Conservation (phyloP, 1,140 invertebrate species). For the Drosophila tropicalis region DNA sequence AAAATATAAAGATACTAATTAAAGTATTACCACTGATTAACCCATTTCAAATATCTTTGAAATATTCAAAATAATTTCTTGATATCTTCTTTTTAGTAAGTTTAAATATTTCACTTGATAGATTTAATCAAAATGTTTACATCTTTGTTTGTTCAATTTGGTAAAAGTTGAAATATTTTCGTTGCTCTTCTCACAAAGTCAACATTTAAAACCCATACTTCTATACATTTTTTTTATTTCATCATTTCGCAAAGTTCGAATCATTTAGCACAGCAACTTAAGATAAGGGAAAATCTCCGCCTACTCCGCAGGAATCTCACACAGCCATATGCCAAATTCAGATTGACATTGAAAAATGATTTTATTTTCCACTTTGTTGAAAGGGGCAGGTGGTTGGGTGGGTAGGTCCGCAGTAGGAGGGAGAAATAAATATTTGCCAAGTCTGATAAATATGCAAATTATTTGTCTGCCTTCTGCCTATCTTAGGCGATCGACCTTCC, state of each 20-base stretch:
- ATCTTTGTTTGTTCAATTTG: neutral
- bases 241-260: slow-evolving; percentile 13
- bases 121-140: neutral
- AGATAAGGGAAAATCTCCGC: slow-evolving; percentile 13
- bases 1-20: too few relatives aligned
- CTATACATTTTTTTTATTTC: neutral
- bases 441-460: slow-evolving; percentile 70
- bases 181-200: neutral
- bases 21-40: too few relatives aligned
- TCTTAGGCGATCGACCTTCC: slow-evolving; percentile 5
- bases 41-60: too few relatives aligned
- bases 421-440: slow-evolving; percentile 57
- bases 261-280: slow-evolving; percentile 16
- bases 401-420: slow-evolving; percentile 4
- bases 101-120: neutral
- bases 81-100: too few relatives aligned
- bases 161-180: neutral
- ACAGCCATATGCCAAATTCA: slow-evolving; percentile 45
- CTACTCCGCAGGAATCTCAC: slow-evolving; percentile 14
- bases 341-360: slow-evolving; percentile 70
- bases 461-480: slow-evolving; percentile 37
- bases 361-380: slow-evolving; percentile 17
- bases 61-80: too few relatives aligned
- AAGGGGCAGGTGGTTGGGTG: slow-evolving; percentile 10
- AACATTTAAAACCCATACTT: neutral